Evolutionary conservation across 1,140 invertebrate species (phyloP).

Genomic region (Trichonephila clavata): DNA sequence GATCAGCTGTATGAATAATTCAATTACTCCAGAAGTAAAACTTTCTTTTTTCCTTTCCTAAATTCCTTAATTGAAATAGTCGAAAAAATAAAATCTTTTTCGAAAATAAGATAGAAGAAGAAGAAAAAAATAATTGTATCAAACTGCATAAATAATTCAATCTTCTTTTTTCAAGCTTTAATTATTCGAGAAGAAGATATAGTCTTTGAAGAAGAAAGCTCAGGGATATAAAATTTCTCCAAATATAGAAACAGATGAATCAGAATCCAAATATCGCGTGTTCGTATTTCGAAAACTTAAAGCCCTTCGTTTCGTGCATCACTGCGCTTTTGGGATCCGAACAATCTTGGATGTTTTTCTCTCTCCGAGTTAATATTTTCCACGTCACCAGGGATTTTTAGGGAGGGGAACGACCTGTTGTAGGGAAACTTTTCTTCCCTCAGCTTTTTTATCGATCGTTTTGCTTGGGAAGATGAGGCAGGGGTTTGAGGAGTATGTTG

Average conservation of each 20-base stretch:
- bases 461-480: not conserved
- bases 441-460: conserved; percentile 13
- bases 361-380: not conserved
- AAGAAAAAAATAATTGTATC: too few species aligned
- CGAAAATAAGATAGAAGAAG: too few species aligned
- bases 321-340: not conserved
- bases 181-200: not conserved
- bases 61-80: too few species aligned
- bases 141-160: not conserved
- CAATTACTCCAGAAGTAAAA: too few species aligned
- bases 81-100: too few species aligned
- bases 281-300: not conserved
- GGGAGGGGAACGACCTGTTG: not conserved
- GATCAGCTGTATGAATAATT: too few species aligned
- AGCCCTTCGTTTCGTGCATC: not conserved
- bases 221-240: too few species aligned
- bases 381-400: conserved; percentile 42
- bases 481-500: not conserved
- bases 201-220: too few species aligned
- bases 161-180: not conserved
- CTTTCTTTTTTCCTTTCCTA: too few species aligned
- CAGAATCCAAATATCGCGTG: not conserved
- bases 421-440: conserved; percentile 9
- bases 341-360: not conserved
- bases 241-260: too few species aligned